phyloP scores from a whole-genome alignment of 2,797 vertebrate genomes.

The Dromococcyx pavoninus region DNA sequence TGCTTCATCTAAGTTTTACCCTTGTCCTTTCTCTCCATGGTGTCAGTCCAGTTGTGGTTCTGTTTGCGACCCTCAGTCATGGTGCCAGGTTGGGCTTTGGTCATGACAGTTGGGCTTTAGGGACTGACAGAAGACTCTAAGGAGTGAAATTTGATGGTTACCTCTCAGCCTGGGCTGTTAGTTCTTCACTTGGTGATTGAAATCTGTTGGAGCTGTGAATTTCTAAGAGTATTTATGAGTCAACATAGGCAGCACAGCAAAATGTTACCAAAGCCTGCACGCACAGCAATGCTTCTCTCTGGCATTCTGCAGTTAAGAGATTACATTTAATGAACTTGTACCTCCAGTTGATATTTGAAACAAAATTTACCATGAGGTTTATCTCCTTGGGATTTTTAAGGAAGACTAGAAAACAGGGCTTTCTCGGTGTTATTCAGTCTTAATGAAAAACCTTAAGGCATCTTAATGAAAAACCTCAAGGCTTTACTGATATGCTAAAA shows the following conservation, averaged over 20 bases:
- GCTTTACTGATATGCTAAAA: constrained; percentile 20
- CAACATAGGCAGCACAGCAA: not conserved
- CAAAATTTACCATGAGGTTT: not conserved
- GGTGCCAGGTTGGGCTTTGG: not conserved
- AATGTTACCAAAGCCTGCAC: not conserved
- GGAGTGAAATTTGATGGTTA: not conserved
- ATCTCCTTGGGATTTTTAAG: not conserved
- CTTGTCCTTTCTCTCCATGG: not conserved
- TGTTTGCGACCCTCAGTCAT: not conserved
- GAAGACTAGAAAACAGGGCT: not conserved
- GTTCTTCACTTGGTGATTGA: not conserved
- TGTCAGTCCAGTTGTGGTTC: not conserved
- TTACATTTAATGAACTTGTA: not conserved
- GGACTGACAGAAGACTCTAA: not conserved
- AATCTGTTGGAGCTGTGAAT: not conserved
- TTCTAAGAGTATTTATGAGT: not conserved
- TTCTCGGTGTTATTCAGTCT: constrained; percentile 10
- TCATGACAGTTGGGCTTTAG: not conserved
- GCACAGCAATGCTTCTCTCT: not conserved
- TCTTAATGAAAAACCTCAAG: constrained; percentile 34
- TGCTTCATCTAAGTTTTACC: not conserved
- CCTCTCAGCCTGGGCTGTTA: not conserved
- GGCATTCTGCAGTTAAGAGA: not conserved
- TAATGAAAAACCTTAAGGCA: constrained; percentile 38
- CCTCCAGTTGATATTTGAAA: not conserved